Evolutionary conservation across 2,797 vertebrate species (phyloP).

Genomic region (Zalophus californianus): DNA sequence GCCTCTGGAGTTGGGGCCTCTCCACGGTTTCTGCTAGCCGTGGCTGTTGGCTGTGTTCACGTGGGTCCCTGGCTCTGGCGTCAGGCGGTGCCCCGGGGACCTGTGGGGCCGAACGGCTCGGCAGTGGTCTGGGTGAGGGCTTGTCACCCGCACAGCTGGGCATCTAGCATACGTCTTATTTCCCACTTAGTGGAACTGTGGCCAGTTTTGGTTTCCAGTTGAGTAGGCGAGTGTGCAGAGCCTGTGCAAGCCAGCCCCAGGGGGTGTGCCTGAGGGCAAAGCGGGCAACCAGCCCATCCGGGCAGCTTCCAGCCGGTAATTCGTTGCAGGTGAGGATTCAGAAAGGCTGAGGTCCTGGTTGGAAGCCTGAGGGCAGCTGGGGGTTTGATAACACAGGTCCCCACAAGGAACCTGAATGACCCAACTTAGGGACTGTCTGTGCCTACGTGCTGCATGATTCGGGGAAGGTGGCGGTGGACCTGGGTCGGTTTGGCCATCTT

Average conservation of each 20-base stretch:
- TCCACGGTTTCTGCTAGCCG: rapidly evolving
- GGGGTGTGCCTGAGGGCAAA: background rate
- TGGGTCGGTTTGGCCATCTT: background rate
- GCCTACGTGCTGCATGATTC: rapidly evolving
- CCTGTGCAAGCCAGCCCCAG: background rate
- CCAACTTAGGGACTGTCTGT: background rate
- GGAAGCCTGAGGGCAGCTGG: background rate
- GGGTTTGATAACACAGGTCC: too few relatives aligned
- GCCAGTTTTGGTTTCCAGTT: background rate
- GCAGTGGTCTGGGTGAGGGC: background rate
- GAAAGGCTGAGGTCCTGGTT: rapidly evolving
- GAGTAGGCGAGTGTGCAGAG: background rate
- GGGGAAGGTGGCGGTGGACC: background rate
- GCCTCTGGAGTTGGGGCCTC: background rate
- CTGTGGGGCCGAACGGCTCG: background rate
- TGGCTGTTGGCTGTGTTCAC: background rate
- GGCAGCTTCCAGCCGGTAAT: background rate
- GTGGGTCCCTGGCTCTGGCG: background rate
- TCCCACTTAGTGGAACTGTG: background rate
- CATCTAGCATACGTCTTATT: background rate
- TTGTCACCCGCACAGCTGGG: rapidly evolving
- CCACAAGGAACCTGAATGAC: background rate
- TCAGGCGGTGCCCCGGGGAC: too few relatives aligned
- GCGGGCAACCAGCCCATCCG: background rate
- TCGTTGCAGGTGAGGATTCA: background rate